phyloP scores from a whole-genome alignment of 2,113 vertebrate species.

The Antechinus stuartii region DNA sequence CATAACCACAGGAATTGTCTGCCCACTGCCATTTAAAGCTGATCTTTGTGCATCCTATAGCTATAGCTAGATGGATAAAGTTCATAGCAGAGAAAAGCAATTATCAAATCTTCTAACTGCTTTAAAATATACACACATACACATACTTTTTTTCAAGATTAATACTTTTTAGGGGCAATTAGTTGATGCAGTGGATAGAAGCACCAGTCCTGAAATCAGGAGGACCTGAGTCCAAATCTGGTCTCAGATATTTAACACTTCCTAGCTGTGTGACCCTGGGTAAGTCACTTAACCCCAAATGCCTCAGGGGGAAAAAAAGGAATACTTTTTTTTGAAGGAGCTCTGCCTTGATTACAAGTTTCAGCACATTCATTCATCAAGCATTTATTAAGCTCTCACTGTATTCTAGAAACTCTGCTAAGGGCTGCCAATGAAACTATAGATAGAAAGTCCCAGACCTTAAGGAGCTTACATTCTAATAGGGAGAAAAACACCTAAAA shows the following conservation, averaged over 20 bases:
- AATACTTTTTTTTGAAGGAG: background rate
- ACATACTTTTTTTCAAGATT: background rate
- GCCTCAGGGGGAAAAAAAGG: no score
- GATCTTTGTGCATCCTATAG: background rate
- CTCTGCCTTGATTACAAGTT: background rate
- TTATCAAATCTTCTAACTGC: background rate
- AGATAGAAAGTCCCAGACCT: background rate
- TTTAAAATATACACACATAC: background rate
- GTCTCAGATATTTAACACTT: no score
- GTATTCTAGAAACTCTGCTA: background rate
- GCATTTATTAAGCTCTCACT: background rate
- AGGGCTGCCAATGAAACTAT: background rate
- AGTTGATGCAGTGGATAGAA: no score
- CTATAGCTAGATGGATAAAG: background rate
- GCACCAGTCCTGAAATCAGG: no score
- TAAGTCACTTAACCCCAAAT: no score
- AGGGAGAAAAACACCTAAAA: background rate
- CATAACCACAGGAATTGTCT: background rate
- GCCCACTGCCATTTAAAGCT: background rate
- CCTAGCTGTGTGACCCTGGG: no score
- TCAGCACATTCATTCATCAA: background rate
- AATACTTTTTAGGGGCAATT: background rate
- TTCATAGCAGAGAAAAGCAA: background rate
- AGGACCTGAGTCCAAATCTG: no score
- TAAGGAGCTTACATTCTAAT: background rate